Base-by-base conservation (phyloP, 1,140 invertebrate genomes). In the Heliconius hermathena region DNA sequence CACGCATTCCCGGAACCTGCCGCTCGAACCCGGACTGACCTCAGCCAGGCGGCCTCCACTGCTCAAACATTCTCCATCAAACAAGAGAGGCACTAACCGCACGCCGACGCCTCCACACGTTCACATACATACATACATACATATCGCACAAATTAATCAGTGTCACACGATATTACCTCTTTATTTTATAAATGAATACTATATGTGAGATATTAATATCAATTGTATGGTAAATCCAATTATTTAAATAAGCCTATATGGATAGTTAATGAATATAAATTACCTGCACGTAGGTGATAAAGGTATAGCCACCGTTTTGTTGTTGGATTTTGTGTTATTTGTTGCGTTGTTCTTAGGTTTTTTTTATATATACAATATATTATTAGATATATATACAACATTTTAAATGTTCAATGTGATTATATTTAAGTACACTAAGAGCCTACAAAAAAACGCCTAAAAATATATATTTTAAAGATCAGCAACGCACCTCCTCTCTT, bases 1-100 rank as follows among this genome's bases (percentile, higher is more conserved):
- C 85, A 85, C 85, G 82, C 87, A 86, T 87, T 92, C 90, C 91
- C 90, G 90, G 90, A 91, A 93, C 88, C 87, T 85, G 84, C 78
- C 80, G 79, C 76, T 84, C 84, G 84, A 85, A 87, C 85, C 85
- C 84, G 79, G 80, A 73, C 80, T 89, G 89, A 93, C 90, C 89
- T 92, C 89, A 85, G 75, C 75, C 60, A 82, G 81, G 26, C 83
- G 87, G 87, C 86, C 89, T 87, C 79, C 77, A 81, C 70, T 46
- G 52, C 73, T 66, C 75, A 81, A 73, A 84, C 79, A 84, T 79
- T 85, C 81, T 79, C 83, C 82, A 79, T 81, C 78, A 79, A 77
- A 79, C 80, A 78, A 85, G 80, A 80, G 77, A 81, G 29, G 46
- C 79, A 66, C 73, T 79, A 79, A 84, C 72, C 70, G 33, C 54